These are phyloP conservation scores for Psettodes erumei DNA, from an alignment of 2,113 vertebrate species.

Conservation along the genomic window DNA sequence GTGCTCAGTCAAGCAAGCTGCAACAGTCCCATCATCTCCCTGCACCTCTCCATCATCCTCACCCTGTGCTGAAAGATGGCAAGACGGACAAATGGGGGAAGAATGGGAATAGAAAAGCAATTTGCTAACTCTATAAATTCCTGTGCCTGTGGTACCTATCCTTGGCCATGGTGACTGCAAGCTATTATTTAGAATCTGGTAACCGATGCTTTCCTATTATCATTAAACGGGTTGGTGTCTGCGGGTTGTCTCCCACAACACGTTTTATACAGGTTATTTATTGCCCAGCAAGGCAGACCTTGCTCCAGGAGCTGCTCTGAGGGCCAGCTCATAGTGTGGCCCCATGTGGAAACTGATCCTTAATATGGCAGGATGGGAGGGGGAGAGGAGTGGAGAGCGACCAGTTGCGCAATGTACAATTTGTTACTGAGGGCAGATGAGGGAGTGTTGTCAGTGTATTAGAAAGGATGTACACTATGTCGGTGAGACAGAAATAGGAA, in stretches of 20 bases:
- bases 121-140: constrained; percentile 81
- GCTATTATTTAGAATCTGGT: constrained; percentile 82
- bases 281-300: constrained; percentile 55
- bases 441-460: constrained; percentile 4
- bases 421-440: neutral
- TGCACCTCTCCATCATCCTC: constrained; percentile 66
- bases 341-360: constrained; percentile 41
- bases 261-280: constrained; percentile 82
- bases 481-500: constrained; percentile 2
- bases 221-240: constrained; percentile 76
- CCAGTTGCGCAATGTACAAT: constrained; percentile 31
- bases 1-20: constrained; percentile 59
- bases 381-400: neutral
- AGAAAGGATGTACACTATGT: neutral
- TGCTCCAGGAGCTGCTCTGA: constrained; percentile 47
- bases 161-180: constrained; percentile 61
- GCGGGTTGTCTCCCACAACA: constrained; percentile 71
- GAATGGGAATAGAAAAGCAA: constrained; percentile 77
- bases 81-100: constrained; percentile 57
- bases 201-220: constrained; percentile 80
- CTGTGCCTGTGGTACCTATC: constrained; percentile 60
- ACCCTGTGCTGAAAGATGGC: constrained; percentile 45
- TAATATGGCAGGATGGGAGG: constrained; percentile 32
- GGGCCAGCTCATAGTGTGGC: constrained; percentile 40
- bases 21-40: constrained; percentile 52